Conservation (phyloP, 2,888 invertebrate species). For the Apamea anceps region DNA sequence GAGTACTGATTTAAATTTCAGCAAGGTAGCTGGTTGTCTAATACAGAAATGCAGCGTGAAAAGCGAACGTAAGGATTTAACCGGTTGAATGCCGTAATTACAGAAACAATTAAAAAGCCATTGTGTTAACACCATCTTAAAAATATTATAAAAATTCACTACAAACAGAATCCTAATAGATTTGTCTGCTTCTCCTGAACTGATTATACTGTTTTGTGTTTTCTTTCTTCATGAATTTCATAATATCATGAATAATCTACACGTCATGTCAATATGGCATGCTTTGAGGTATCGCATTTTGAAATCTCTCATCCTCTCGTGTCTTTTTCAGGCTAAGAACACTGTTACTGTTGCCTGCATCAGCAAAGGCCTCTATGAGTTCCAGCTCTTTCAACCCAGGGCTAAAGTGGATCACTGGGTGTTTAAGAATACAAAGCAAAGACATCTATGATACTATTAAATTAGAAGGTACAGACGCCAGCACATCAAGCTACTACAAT, state of each 20-base stretch:
- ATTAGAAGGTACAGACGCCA: no score
- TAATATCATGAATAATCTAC: not conserved
- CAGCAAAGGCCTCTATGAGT: no score
- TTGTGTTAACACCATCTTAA: not conserved
- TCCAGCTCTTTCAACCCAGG: no score
- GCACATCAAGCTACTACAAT: no score
- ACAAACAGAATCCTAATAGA: not conserved
- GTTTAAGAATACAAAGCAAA: no score
- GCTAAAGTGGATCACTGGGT: no score
- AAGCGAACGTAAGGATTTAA: not conserved
- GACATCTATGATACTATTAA: no score
- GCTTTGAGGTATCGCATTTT: not conserved
- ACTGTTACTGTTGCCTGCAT: no score
- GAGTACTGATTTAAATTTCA: slow-evolving; percentile 21
- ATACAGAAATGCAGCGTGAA: not conserved
- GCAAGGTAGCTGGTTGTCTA: not conserved
- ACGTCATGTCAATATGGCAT: not conserved
- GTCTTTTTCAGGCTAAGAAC: no score
- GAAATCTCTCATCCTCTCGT: not conserved
- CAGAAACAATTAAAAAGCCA: not conserved
- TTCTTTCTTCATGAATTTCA: not conserved
- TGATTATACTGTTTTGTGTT: not conserved
- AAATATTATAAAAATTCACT: not conserved
- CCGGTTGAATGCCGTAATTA: not conserved
- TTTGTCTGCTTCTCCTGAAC: not conserved